Evolutionary conservation across 2,888 invertebrate species (phyloP), one percentile per base, ranked within the genome.

Genomic region (Andrena bucephala): DNA sequence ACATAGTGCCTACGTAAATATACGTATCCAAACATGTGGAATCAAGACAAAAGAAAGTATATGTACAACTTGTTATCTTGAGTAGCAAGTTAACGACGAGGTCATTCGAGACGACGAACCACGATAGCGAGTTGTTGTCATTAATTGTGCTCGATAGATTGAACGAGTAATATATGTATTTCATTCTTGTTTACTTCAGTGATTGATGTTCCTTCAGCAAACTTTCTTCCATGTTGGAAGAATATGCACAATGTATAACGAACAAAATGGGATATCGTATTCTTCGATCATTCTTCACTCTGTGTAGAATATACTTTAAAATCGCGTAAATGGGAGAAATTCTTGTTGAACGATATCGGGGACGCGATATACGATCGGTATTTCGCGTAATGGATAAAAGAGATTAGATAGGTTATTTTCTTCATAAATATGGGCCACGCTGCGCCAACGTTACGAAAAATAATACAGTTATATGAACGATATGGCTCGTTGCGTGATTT

Each of bases 31-130:
- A 42, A 4, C 42, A 42, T 42, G 4, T 42, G 16, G 16, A 16
- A 42, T 20, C 31, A n/a, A 16, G 16, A 8, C 50, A 20, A 52
- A 29, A 10, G 20, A 33, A 70, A 69, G 33, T 5, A 8, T 24
- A 24, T 20, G 10, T 68, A 16, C 16, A 42, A 16, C 42, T 42
- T 42, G 42, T 42, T 69, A 75, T 75, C 33, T 69, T 4, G n/a
- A 74, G 48, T 33, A 74, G 33, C 60, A 20, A 69, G 8, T 75
- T 33, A 60, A 69, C 27, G 16, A 69, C 16, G 42, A 42, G 50
- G n/a, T 36, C 20, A 29, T 29, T 2, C n/a, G 16, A 16, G 42
- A 60, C 33, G 27, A 70, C 13, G 13, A 62, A 62, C 10, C n/a
- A 16, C 13, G 59, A 70, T 60, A 75, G 10, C 20, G 24, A 33